Base-by-base conservation (phyloP, 2,888 invertebrate species). In the Therioaphis trifolii region DNA sequence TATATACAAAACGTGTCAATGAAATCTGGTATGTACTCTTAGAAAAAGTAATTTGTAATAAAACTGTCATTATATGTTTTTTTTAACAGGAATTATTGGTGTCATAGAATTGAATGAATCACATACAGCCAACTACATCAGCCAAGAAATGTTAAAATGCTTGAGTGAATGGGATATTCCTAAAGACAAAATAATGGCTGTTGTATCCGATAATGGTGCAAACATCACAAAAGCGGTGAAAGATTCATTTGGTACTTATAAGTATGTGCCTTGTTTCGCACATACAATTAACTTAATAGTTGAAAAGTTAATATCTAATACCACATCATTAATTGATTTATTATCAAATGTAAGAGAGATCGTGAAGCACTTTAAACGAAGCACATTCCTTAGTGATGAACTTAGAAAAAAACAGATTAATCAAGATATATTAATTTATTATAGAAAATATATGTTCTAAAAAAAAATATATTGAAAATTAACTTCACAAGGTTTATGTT, bases 261-360 rank as follows among this genome's bases (percentile, higher is more conserved):
- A 86, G 85, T 87, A 88, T 85, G 86, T 88, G 21, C 87, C 87
- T 55, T 88, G 88, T 85, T 88, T 88, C 86, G 88, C 88, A 9
- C 88, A 88, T 82, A 87, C 87, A 9, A 84, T 88, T 49, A 88
- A 88, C 86, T 86, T 88, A 72, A 87, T 88, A 11, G 87, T 69
- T 24, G 68, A 69, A 69, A 43, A 69, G 2, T 69, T 43, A 43
- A 69, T 69, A 12, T 4, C 40, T 11, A 69, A 21, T n/a, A 69
- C 68, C n/a, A 9, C n/a, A n/a, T 43, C 43, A 69, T 43, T 69
- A 69, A 14, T 2, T 43, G 43, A 69, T 12, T 43, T 69, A 43
- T 21, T 69, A 14, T 69, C 24, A 43, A 69, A 24, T 43, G 69
- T 43, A 21, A 43, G 69, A 40, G 12, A 24, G 4, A 69, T 69